phyloP scores from a whole-genome alignment of 2,888 invertebrate species.

The Parasteatoda lunata region DNA sequence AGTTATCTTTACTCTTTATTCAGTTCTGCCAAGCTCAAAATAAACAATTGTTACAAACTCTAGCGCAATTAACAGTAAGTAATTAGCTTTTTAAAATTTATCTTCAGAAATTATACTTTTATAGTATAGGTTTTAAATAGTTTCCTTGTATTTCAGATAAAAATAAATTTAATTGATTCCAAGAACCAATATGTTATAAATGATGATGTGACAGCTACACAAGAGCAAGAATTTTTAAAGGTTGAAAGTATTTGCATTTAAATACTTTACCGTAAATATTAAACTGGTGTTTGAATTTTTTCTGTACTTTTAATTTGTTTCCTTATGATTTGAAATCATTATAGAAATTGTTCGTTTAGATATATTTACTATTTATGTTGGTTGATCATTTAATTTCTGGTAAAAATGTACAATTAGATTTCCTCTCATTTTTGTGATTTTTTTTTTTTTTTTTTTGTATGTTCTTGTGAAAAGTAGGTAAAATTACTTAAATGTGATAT shows the following conservation, averaged over 20 bases:
- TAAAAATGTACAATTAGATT: too few relatives aligned
- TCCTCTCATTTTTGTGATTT: too few relatives aligned
- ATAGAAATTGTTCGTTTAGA: too few relatives aligned
- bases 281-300: too few relatives aligned
- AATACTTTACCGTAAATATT: too few relatives aligned
- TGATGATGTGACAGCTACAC: constrained; percentile 12
- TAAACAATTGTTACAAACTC: constrained; percentile 34
- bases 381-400: too few relatives aligned
- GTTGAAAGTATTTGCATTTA: background rate
- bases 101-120: background rate
- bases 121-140: background rate
- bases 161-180: constrained; percentile 34
- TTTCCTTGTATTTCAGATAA: constrained; percentile 24
- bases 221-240: constrained; percentile 45
- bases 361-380: too few relatives aligned
- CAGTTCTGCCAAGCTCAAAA: constrained; percentile 29
- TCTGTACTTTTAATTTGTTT: too few relatives aligned
- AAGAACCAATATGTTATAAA: constrained; percentile 10
- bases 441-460: too few relatives aligned
- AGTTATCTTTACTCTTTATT: constrained; percentile 21
- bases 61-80: constrained; percentile 33
- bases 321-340: too few relatives aligned
- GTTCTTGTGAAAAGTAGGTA: too few relatives aligned
- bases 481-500: too few relatives aligned
- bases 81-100: background rate